These are phyloP conservation scores for Microtus ochrogaster DNA, from an alignment of 2,113 vertebrate genomes.

Conservation along the genomic window DNA sequence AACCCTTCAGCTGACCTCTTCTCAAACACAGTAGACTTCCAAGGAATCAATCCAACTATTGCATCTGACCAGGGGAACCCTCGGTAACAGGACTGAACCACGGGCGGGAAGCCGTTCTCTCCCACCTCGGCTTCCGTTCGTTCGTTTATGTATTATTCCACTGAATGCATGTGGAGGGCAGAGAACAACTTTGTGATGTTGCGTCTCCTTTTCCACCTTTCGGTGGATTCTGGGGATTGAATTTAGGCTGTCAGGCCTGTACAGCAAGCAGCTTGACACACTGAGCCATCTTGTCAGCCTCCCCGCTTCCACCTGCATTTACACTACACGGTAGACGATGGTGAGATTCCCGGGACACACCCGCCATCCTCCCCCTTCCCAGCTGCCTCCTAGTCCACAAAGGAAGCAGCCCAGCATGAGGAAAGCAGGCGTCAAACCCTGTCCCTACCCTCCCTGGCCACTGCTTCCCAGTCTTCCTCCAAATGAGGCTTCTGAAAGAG, in stretches of 20 bases:
- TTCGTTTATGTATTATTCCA: neutral
- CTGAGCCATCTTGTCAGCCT: too few relatives aligned
- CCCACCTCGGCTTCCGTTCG: rapidly evolving
- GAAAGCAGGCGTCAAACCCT: neutral
- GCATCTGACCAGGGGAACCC: neutral
- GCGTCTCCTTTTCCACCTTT: neutral
- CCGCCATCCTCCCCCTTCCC: too few relatives aligned
- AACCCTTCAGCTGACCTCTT: neutral
- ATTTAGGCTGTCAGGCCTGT: neutral
- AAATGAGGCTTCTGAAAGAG: neutral
- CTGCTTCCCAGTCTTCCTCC: neutral
- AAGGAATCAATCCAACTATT: neutral
- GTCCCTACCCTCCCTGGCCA: neutral
- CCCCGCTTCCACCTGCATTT: neutral
- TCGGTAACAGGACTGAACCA: neutral
- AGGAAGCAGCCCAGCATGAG: neutral
- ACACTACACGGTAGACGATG: rapidly evolving
- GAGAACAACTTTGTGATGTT: too few relatives aligned
- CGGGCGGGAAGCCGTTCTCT: neutral
- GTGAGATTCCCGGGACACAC: neutral
- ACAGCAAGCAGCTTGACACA: neutral
- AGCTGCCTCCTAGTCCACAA: neutral
- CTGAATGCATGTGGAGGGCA: neutral
- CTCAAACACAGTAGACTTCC: neutral
- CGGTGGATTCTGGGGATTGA: neutral